Conservation (phyloP, 2,797 vertebrate genomes). For the Sebastes aleutianus region DNA sequence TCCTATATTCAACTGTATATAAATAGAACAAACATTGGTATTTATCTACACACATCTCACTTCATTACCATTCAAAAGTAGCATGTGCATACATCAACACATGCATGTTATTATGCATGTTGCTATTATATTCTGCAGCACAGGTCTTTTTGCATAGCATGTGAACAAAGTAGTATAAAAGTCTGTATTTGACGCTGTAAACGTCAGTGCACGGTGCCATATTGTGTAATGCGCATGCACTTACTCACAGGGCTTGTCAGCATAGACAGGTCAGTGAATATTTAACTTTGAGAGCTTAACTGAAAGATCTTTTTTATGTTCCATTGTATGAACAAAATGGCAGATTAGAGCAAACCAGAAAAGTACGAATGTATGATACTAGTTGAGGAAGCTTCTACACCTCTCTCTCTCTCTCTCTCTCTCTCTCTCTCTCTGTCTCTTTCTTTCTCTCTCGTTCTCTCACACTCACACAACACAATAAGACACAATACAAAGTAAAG, state of each 20-base stretch:
- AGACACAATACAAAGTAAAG: neutral
- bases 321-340: neutral
- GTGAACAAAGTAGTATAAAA: neutral
- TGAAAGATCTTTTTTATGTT: neutral
- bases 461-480: neutral
- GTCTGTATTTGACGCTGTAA: neutral
- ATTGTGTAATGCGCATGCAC: neutral
- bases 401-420: neutral
- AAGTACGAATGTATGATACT: neutral
- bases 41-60: neutral
- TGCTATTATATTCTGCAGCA: neutral
- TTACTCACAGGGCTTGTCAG: neutral
- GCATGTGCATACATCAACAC: neutral
- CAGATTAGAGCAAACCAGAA: neutral
- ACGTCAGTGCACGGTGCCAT: neutral
- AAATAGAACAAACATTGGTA: neutral
- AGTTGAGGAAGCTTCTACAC: neutral
- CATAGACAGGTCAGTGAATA: conserved; percentile 15
- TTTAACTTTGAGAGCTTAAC: conserved; percentile 32
- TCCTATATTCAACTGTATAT: neutral
- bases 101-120: neutral
- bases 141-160: neutral
- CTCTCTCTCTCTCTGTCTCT: neutral
- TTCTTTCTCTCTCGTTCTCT: neutral
- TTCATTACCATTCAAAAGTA: neutral